These are phyloP conservation scores for Scomber japonicus DNA, from an alignment of 2,113 vertebrate species.

Conservation along the genomic window DNA sequence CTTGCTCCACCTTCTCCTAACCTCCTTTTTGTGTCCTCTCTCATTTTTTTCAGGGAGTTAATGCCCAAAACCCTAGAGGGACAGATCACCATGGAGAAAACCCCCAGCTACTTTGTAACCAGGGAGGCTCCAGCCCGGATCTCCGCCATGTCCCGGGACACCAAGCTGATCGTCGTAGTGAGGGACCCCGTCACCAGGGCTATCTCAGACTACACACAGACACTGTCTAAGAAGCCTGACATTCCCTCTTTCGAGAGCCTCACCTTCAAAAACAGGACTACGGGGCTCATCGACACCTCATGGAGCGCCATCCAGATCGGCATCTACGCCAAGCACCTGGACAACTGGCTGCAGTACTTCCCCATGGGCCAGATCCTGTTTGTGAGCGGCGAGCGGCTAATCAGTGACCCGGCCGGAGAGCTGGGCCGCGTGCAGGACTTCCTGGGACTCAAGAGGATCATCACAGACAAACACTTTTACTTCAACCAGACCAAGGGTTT, in stretches of 20 bases:
- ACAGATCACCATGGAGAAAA: constrained; percentile 99
- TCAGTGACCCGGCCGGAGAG: constrained; percentile 94
- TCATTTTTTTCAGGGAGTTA: constrained; percentile 85
- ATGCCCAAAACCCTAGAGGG: constrained; percentile 95
- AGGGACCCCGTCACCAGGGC: constrained; percentile 95
- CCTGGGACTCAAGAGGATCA: constrained; percentile 85
- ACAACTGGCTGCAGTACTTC: constrained; percentile 93
- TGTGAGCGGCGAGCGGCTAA: constrained; percentile 93
- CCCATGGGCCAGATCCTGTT: constrained; percentile 93
- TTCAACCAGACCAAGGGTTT: constrained; percentile 97
- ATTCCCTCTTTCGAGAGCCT: constrained; percentile 96
- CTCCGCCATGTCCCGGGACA: constrained; percentile 92
- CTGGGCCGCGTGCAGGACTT: constrained; percentile 91
- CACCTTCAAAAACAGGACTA: constrained; percentile 95
- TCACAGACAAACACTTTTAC: constrained; percentile 87
- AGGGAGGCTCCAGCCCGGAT: constrained; percentile 92
- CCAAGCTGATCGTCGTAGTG: constrained; percentile 96
- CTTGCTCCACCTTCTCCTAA: constrained; percentile 56
- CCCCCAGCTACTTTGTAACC: constrained; percentile 96
- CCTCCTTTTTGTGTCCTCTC: constrained; percentile 44
- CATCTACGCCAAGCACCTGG: constrained; percentile 87
- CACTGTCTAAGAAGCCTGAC: constrained; percentile 93
- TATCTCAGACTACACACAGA: constrained; percentile 97
- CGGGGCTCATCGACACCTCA: constrained; percentile 87
- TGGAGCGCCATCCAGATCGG: constrained; percentile 87